These are phyloP conservation scores for Bombus haemorrhoidalis DNA, from an alignment of 1,140 invertebrate species.

Conservation along the genomic window DNA sequence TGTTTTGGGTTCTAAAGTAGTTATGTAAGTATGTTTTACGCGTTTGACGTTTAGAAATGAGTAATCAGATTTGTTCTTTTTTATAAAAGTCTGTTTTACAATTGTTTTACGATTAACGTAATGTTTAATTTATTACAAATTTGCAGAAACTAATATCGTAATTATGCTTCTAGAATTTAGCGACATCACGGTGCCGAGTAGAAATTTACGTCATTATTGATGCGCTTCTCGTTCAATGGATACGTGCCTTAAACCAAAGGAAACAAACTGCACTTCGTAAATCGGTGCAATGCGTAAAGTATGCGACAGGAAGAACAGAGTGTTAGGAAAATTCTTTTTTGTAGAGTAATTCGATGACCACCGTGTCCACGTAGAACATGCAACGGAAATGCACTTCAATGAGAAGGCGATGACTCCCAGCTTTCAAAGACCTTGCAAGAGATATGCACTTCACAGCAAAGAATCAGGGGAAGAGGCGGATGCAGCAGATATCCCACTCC, in stretches of 20 bases:
- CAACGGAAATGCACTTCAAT: constrained; percentile 42
- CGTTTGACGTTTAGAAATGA: constrained; percentile 10
- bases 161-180: not conserved
- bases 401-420: constrained; percentile 48
- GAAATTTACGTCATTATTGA: not conserved
- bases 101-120: constrained; percentile 19
- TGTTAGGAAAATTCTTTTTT: constrained; percentile 1
- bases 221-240: not conserved
- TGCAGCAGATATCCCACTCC: constrained; percentile 33
- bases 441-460: constrained; percentile 41
- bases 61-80: not conserved
- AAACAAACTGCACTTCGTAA: not conserved
- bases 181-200: not conserved
- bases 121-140: constrained; percentile 11
- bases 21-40: not conserved
- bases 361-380: constrained; percentile 39
- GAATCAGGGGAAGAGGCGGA: constrained; percentile 31
- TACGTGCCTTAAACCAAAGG: not conserved
- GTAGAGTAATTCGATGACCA: constrained; percentile 33
- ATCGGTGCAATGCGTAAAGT: constrained; percentile 14
- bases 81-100: constrained; percentile 16
- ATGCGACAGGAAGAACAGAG: constrained; percentile 6
- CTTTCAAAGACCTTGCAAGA: constrained; percentile 32
- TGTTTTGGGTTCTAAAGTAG: not conserved
- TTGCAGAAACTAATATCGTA: not conserved